A percentile compares a stretch with the other conserved stretches of the same genome.
Evolutionary conservation across 2,797 vertebrate species (phyloP).

Genomic region (Carcharodon carcharias): DNA sequence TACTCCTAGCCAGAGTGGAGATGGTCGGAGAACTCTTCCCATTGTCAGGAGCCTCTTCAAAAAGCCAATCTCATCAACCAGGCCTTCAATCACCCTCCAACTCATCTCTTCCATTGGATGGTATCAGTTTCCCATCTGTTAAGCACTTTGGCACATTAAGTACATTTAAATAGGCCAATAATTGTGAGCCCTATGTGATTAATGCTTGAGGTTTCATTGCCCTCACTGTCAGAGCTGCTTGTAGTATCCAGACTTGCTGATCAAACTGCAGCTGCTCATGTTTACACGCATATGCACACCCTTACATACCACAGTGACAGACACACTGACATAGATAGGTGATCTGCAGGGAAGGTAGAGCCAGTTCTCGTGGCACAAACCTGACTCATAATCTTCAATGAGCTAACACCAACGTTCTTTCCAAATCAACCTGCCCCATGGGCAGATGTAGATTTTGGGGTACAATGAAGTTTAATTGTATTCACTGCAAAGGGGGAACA

Average conservation of each 20-base stretch:
- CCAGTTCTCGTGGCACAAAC: not conserved
- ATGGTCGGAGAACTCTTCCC: not conserved
- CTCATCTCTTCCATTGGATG: not conserved
- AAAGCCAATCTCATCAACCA: not conserved
- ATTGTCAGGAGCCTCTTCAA: not conserved
- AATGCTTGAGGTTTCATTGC: not conserved
- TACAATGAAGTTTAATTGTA: not conserved
- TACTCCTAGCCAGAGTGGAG: not conserved
- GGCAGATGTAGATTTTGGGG: not conserved
- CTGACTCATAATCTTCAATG: not conserved
- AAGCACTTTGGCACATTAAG: not conserved
- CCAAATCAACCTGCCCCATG: not conserved
- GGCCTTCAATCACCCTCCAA: too few species aligned
- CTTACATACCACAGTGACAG: not conserved
- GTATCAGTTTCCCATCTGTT: not conserved
- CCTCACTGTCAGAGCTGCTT: too few species aligned
- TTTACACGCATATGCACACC: not conserved
- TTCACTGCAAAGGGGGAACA: not conserved
- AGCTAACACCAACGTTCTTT: not conserved
- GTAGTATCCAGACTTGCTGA: not conserved
- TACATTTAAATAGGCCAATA: not conserved
- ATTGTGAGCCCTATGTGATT: not conserved
- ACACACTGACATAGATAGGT: not conserved
- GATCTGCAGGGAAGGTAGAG: not conserved
- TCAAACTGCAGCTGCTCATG: not conserved